Evolutionary conservation across 2,888 invertebrate species (phyloP).

Genomic region (Stenoptilia bipunctidactyla): DNA sequence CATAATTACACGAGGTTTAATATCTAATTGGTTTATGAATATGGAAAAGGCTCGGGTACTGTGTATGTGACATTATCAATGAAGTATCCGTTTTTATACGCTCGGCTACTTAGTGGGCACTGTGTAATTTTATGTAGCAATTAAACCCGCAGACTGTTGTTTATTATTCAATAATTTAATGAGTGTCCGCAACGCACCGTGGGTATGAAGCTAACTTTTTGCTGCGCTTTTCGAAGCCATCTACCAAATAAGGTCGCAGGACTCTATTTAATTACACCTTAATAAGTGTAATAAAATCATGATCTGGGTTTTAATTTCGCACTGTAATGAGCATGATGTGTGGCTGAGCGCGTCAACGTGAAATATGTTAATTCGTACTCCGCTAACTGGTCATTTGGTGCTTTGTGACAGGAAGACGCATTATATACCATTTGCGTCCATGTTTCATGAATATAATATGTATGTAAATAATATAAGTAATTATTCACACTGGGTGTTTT

Average conservation of each 20-base stretch:
- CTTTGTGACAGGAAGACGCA: constrained; percentile 27
- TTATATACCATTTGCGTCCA: constrained; percentile 1
- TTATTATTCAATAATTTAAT: constrained; percentile 38
- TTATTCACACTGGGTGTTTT: constrained; percentile 1
- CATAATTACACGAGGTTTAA: constrained; percentile 26
- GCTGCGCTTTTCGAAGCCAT: constrained; percentile 29
- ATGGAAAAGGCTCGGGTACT: constrained; percentile 34
- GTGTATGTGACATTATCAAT: constrained; percentile 33
- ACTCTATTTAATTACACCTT: constrained; percentile 54
- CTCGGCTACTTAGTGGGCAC: constrained; percentile 10
- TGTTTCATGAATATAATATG: constrained; percentile 1
- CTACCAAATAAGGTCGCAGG: constrained; percentile 42
- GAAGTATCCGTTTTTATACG: constrained; percentile 28
- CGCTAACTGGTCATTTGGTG: constrained; percentile 24
- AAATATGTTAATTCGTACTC: constrained; percentile 37
- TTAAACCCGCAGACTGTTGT: constrained; percentile 33
- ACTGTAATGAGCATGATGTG: constrained; percentile 24
- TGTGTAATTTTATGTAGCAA: constrained; percentile 36
- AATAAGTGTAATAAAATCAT: constrained; percentile 52
- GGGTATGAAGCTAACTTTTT: constrained; percentile 27
- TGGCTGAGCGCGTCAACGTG: constrained; percentile 20
- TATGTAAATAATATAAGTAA: constrained; percentile 1
- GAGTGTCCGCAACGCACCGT: constrained; percentile 22
- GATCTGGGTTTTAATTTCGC: constrained; percentile 40
- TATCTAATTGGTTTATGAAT: constrained; percentile 43